phyloP scores from a whole-genome alignment of 2,888 invertebrate genomes.

The Xanthia togata region DNA sequence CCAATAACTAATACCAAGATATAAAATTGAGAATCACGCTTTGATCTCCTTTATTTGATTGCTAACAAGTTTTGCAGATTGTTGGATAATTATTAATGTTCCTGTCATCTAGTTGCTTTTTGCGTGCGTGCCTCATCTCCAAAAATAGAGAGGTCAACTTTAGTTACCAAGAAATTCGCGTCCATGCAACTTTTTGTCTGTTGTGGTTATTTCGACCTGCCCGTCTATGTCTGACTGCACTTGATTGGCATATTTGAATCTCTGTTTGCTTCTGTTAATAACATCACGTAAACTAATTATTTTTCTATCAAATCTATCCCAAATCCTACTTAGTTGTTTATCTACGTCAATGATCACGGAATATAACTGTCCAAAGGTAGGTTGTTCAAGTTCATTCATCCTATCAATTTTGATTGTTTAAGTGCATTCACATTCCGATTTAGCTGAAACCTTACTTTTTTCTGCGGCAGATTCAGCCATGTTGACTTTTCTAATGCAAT shows the following conservation, averaged over 20 bases:
- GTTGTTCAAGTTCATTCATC: slow-evolving; percentile 9
- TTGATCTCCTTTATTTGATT: slow-evolving; percentile 63
- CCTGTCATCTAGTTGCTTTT: slow-evolving; percentile 8
- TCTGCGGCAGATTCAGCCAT: not conserved
- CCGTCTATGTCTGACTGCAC: slow-evolving; percentile 6
- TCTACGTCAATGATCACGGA: slow-evolving; percentile 4
- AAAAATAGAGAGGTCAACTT: slow-evolving; percentile 11
- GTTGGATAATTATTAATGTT: slow-evolving; percentile 28
- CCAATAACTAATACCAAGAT: slow-evolving; percentile 44
- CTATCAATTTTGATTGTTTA: not conserved
- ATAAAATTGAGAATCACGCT: slow-evolving; percentile 47
- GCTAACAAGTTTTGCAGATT: slow-evolving; percentile 38
- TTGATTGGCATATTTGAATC: slow-evolving; percentile 42
- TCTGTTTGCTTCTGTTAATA: slow-evolving; percentile 21
- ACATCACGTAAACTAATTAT: not conserved
- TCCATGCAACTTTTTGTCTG: not conserved
- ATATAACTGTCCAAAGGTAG: not conserved
- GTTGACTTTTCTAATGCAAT: not conserved
- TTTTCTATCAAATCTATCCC: slow-evolving; percentile 17
- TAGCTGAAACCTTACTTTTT: too few relatives aligned
- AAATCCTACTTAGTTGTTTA: slow-evolving; percentile 17
- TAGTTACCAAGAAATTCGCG: not conserved
- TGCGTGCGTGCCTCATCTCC: not conserved
- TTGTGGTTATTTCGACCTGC: not conserved
- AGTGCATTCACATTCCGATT: not conserved